Percentiles rank a stretch among this genome's conserved stretches.
These are phyloP conservation scores for Agrochola lota DNA, from an alignment of 2,888 invertebrate species.

Conservation along the genomic window DNA sequence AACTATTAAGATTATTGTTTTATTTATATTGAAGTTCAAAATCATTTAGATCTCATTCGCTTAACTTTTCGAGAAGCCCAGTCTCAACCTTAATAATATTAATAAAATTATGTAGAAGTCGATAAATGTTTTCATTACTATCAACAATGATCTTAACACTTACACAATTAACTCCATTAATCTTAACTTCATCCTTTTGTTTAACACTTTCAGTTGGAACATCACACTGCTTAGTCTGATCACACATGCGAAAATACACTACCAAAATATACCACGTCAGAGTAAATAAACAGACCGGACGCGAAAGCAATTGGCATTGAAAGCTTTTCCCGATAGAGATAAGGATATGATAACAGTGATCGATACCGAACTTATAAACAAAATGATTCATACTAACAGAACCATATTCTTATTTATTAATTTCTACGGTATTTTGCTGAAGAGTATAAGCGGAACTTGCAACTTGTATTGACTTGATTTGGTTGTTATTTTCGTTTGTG, in stretches of 20 bases:
- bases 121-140: not conserved
- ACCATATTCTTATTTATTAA: not conserved
- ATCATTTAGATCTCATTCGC: not conserved
- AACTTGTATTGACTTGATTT: not conserved
- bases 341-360: constrained; percentile 56
- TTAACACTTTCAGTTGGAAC: not conserved
- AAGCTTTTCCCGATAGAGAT: constrained; percentile 68
- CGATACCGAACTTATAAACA: constrained; percentile 43
- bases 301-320: constrained; percentile 60
- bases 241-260: constrained; percentile 12
- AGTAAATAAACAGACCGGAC: constrained; percentile 39
- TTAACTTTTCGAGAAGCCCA: not conserved
- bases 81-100: not conserved
- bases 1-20: not conserved
- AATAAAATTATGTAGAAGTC: not conserved
- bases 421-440: constrained; percentile 24
- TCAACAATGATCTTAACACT: not conserved
- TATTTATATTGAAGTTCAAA: not conserved
- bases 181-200: not conserved
- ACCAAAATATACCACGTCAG: not conserved
- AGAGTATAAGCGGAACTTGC: constrained; percentile 21
- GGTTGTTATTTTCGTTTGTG: constrained; percentile 1
- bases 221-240: not conserved
- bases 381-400: constrained; percentile 17
- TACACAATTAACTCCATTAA: constrained; percentile 8